Conservation (phyloP, 2,888 invertebrate species). For the Pollenia griseotomentosa region DNA sequence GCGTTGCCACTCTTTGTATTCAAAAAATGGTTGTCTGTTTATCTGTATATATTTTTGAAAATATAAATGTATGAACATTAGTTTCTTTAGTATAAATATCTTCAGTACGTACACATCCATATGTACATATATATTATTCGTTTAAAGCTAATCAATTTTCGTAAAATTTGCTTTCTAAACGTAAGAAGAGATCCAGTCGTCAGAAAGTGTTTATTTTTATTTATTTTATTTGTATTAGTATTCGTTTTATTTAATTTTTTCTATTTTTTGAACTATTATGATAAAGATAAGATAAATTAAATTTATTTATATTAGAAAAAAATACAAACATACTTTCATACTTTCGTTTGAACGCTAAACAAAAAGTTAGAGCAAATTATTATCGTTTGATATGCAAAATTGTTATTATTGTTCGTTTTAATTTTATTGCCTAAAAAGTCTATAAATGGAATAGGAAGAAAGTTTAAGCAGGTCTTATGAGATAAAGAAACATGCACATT, state of each 20-base stretch:
- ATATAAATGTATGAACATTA: too few species aligned
- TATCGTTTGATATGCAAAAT: constrained; percentile 3
- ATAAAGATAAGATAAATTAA: constrained; percentile 68
- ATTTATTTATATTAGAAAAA: constrained; percentile 35
- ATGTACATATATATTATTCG: constrained; percentile 5
- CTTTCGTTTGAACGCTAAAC: background rate
- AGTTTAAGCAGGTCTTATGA: background rate
- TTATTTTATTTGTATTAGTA: constrained; percentile 28
- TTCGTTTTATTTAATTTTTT: constrained; percentile 31
- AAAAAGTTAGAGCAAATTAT: background rate
- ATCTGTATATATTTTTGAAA: background rate
- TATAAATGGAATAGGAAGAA: constrained; percentile 7
- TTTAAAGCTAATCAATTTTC: constrained; percentile 33
- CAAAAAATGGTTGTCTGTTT: background rate
- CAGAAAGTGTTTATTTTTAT: constrained; percentile 11
- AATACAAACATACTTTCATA: background rate
- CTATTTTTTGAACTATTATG: constrained; percentile 9
- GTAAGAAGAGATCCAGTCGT: background rate
- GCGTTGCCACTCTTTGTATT: too few species aligned
- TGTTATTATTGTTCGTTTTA: constrained; percentile 23
- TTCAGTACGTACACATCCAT: background rate
- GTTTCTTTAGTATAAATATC: too few species aligned
- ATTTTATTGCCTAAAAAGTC: background rate
- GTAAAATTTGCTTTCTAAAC: constrained; percentile 18
- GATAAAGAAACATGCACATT: background rate